phyloP scores from a whole-genome alignment of 1,140 invertebrate genomes.

The Drosophila ficusphila region DNA sequence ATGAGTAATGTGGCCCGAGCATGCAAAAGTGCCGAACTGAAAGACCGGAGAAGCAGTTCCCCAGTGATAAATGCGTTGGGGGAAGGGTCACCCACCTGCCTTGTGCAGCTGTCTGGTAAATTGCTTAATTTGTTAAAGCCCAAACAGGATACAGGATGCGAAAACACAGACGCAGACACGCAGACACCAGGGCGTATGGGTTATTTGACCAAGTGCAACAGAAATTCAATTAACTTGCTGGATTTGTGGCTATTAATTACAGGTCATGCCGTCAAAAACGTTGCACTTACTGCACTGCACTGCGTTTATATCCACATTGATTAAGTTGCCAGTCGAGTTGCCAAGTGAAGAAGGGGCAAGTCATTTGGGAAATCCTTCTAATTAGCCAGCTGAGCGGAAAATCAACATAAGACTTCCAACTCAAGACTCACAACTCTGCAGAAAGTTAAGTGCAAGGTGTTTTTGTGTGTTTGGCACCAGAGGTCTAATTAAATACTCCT shows the following conservation, averaged over 20 bases:
- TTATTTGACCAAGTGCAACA: slow-evolving; percentile 63
- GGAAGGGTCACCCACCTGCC: slow-evolving; percentile 60
- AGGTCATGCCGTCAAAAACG: slow-evolving; percentile 53
- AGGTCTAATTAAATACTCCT: slow-evolving; percentile 41
- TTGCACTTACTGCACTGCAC: slow-evolving; percentile 33
- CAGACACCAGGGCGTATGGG: slow-evolving; percentile 34
- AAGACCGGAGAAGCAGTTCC: slow-evolving; percentile 13
- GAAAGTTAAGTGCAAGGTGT: slow-evolving; percentile 34
- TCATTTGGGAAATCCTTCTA: slow-evolving; percentile 25
- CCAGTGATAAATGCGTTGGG: slow-evolving; percentile 68
- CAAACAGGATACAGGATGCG: slow-evolving; percentile 26
- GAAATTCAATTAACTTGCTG: slow-evolving; percentile 74
- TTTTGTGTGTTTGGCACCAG: slow-evolving; percentile 4
- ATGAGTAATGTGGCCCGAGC: slow-evolving; percentile 58
- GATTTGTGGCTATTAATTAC: slow-evolving; percentile 61
- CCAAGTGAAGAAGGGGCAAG: neutral
- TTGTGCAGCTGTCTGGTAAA: slow-evolving; percentile 51
- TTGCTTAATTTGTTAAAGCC: slow-evolving; percentile 74
- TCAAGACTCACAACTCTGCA: slow-evolving; percentile 5
- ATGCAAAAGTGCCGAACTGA: slow-evolving; percentile 70
- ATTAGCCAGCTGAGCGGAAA: slow-evolving; percentile 37
- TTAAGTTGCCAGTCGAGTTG: slow-evolving; percentile 30
- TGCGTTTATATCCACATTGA: slow-evolving; percentile 45
- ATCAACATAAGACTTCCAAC: slow-evolving; percentile 6
- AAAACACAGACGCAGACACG: slow-evolving; percentile 7